Base-by-base conservation (phyloP, 2,113 vertebrate genomes). In the Pithys albifrons region DNA sequence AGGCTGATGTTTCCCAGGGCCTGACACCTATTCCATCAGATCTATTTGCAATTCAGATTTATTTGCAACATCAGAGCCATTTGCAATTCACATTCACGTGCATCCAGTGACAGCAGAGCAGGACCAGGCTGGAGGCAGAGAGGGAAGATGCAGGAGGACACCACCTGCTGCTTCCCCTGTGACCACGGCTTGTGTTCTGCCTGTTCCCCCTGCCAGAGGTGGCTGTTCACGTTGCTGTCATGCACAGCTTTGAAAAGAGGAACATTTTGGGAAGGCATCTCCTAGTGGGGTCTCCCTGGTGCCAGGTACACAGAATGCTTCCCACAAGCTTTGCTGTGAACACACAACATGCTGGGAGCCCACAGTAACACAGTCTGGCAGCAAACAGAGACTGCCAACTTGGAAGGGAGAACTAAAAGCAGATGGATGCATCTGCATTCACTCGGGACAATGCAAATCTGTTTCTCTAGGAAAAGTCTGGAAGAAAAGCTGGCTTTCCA, bases 391-490 rank as follows among this genome's bases (percentile, higher is more conserved):
- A 79, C 64, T 91, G 95, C 93, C 92, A 96, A 84, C 92, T 97
- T 96, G 95, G 95, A 96, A 94, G 64, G 79, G 84, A 88, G 85
- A 93, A 66, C 24, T 77, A 79, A 97, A 97, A 80, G 79, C 95
- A 96, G 96, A 93, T 91, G 92, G 96, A 88, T 92, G 93, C 93
- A 97, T 95, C 96, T 96, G 95, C 93, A 93, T 91, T 88, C 89
- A 84, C 69, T 78, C 79, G 80, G 94, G 87, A 96, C 93, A 93
- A 93, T 86, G 76, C 55, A 88, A 87, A 96, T 82, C 93, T 90
- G 91, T 73, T 95, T 91, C 91, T 74, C 72, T 64, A 91, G 59
- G 90, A 83, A 59, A 86, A 94, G 82, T 31, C 75, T 33, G 12
- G 55, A 94, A 91, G 55, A 69, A 86, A 95, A 88, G 82, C 75